Base-by-base conservation (phyloP, 2,888 invertebrate species). In the Nomada flava region DNA sequence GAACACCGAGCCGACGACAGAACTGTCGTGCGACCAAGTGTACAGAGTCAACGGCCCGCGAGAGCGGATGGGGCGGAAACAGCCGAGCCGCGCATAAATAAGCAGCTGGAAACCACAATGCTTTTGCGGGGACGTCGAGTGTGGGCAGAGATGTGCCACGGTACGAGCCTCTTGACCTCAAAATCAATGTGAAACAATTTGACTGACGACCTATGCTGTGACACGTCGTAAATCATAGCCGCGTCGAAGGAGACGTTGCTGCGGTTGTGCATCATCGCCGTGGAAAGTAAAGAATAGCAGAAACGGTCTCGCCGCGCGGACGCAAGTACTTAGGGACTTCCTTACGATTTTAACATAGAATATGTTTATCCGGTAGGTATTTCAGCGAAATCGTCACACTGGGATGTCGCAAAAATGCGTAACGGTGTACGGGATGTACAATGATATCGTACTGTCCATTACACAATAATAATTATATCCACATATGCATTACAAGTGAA, bases 11-110 rank as follows among this genome's bases (percentile, higher is more conserved):
- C 26, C 81, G 82, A 84, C 85, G 83, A 89, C 89, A 85, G 86
- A 88, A 82, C 78, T 86, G 85, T 83, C 84, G 83, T 81, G 85
- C 80, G 86, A 83, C 83, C 76, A 87, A 89, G 89, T 88, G 82
- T 83, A 82, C 76, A 84, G 86, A 89, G 91, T 90, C 90, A 91
- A 91, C 86, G 91, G 85, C 89, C 91, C 89, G 89, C 83, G 77
- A 83, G 77, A 60, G 86, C 88, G 89, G 86, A 91, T 88, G 88
- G 88, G 88, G 89, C 90, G 91, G 91, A 91, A 91, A 89, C 87
- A 84, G 82, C 86, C 70, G 85, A 85, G 85, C 84, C 82, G 84
- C 82, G 86, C 89, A 90, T 91, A 91, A 91, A 91, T 91, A 91
- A 91, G 87, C 85, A 85, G 77, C 71, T 88, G 88, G 79, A 87